Evolutionary conservation across 2,888 invertebrate genomes (phyloP).

Genomic region (Lacanobia oleracea): DNA sequence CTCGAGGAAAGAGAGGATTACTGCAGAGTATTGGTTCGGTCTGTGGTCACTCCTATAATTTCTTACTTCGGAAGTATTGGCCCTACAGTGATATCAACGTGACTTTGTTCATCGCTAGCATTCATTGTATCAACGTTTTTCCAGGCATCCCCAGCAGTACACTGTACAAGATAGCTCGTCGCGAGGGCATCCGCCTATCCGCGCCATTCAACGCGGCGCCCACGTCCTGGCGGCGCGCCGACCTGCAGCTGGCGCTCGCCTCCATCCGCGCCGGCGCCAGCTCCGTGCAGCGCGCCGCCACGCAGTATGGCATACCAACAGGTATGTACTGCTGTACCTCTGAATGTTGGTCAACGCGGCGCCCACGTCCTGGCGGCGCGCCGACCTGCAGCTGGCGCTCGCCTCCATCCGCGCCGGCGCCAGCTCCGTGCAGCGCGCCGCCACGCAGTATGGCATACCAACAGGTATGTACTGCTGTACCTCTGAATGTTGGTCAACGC

Average conservation of each 20-base stretch:
- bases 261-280: constrained; percentile 95
- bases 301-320: constrained; percentile 96
- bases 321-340: constrained; percentile 79
- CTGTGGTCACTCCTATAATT: too few relatives aligned
- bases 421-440: constrained; percentile 96
- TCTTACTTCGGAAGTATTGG: too few relatives aligned
- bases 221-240: constrained; percentile 96
- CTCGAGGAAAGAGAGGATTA: too few relatives aligned
- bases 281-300: constrained; percentile 96
- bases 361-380: constrained; percentile 86
- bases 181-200: constrained; percentile 96
- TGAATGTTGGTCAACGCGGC: too few relatives aligned
- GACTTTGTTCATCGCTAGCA: background rate
- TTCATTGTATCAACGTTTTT: background rate
- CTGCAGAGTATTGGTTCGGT: too few relatives aligned
- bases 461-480: constrained; percentile 88
- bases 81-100: too few relatives aligned
- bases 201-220: constrained; percentile 98
- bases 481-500: too few relatives aligned
- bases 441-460: constrained; percentile 96
- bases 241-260: constrained; percentile 95
- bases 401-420: constrained; percentile 95
- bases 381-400: constrained; percentile 95
- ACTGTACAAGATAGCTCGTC: constrained; percentile 96
- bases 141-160: constrained; percentile 97